These are phyloP conservation scores for Panthera uncia DNA, from an alignment of 2,113 vertebrate species.

Conservation along the genomic window DNA sequence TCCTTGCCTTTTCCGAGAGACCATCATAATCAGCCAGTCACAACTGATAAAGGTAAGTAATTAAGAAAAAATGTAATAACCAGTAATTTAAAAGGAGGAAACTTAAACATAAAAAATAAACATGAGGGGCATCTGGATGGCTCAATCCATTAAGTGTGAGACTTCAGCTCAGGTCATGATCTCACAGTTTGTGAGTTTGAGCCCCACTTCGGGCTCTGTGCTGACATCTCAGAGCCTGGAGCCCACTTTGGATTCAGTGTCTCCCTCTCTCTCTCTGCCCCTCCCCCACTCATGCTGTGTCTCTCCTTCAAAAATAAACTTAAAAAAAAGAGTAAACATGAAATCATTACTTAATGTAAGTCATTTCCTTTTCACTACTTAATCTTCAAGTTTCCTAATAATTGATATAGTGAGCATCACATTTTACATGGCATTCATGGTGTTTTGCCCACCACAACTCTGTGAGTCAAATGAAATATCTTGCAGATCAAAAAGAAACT, in stretches of 20 bases:
- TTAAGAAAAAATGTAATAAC: background rate
- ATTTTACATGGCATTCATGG: background rate
- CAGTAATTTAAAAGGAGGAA: slow-evolving; percentile 7
- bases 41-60: slow-evolving; percentile 80
- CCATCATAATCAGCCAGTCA: slow-evolving; percentile 17
- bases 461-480: background rate
- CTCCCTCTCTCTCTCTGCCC: no score
- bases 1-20: slow-evolving; percentile 74
- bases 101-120: slow-evolving; percentile 20
- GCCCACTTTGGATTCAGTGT: no score
- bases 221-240: no score
- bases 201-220: no score
- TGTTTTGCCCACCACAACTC: background rate
- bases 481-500: background rate
- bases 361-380: slow-evolving; percentile 1
- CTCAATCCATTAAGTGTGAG: no score
- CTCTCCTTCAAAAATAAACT: no score
- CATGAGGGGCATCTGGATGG: background rate
- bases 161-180: no score
- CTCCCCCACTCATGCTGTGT: no score
- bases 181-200: no score
- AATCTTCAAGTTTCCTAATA: background rate
- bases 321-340: background rate
- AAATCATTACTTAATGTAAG: background rate
- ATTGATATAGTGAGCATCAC: background rate